Conservation (phyloP, 2,113 vertebrate species). For the Archocentrus centrarchus region DNA sequence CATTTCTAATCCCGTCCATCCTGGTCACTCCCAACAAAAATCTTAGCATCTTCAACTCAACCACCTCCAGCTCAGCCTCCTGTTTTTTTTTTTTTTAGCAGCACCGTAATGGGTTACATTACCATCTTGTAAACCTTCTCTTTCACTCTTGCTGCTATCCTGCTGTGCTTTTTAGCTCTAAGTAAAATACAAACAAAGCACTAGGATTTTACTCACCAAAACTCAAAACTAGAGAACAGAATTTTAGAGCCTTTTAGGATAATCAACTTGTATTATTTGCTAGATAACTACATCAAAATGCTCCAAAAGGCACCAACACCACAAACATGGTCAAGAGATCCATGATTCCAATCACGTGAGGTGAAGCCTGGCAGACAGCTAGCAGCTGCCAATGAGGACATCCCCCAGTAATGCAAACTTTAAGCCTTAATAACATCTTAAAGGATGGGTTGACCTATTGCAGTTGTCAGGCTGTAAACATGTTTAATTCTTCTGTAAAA, state of each 20-base stretch:
- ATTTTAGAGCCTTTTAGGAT: rapidly evolving
- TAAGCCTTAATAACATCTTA: background rate
- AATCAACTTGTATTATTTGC: background rate
- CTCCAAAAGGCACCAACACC: background rate
- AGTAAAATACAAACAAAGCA: background rate
- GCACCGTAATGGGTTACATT: background rate
- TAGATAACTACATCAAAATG: background rate
- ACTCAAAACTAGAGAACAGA: background rate
- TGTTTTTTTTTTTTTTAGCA: background rate
- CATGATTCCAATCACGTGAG: too few relatives aligned
- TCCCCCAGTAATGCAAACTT: background rate
- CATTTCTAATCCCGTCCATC: background rate
- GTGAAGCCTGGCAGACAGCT: too few relatives aligned
- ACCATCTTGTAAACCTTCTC: background rate
- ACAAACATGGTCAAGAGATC: background rate
- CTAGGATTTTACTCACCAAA: too few relatives aligned
- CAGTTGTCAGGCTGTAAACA: background rate
- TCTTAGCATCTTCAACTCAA: background rate
- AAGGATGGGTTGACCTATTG: background rate
- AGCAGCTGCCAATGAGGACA: background rate
- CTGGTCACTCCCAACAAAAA: background rate
- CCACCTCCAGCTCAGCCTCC: background rate
- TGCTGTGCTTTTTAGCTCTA: background rate
- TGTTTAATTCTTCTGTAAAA: background rate
- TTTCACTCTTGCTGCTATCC: too few relatives aligned